Evolutionary conservation across 2,113 vertebrate species (phyloP), one percentile per base, ranked within the genome.

Genomic region (Ranitomeya imitator): DNA sequence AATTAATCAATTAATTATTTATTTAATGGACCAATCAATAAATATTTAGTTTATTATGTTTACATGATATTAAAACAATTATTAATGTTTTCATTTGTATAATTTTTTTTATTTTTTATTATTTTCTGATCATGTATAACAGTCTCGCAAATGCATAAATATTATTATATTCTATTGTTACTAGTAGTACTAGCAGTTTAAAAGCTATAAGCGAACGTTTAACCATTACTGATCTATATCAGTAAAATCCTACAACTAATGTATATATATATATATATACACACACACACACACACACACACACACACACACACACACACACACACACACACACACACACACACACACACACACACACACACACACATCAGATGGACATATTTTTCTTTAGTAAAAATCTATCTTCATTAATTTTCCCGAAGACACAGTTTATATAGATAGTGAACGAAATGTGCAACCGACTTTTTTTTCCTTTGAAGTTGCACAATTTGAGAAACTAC

Each of bases 211-310:
- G 82, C 16, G 86, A 90, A 85, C 90, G 76, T 89, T 93, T 91
- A 67, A 79, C 89, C 78, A 76, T 89, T 93, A 92, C 89, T 92
- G 88, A 90, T 91, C 90, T 90, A 3, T 61, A 87, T 90, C 80
- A 90, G 91, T 71, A 87, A 88, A 90, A 71, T 88, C 63, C 90
- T 88, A 86, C 83, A 59, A 23, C 18, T 87, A 2, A 16, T 73
- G 65, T 37, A 21, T 26, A 2, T 26, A 60, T 79, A 45, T 45
- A 45, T 4, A 45, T n/a, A n/a, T n/a, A n/a, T n/a, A n/a, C n/a
- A n/a, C n/a, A n/a, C n/a, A n/a, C n/a, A n/a, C n/a, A n/a, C n/a
- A n/a, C n/a, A n/a, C n/a, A n/a, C n/a, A n/a, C n/a, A n/a, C n/a
- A n/a, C n/a, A n/a, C n/a, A n/a, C n/a, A n/a, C n/a, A n/a, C n/a